Percentiles rank a stretch among this genome's conserved stretches.
Conservation (phyloP, 2,113 vertebrate genomes). For the Aepyceros melampus region DNA sequence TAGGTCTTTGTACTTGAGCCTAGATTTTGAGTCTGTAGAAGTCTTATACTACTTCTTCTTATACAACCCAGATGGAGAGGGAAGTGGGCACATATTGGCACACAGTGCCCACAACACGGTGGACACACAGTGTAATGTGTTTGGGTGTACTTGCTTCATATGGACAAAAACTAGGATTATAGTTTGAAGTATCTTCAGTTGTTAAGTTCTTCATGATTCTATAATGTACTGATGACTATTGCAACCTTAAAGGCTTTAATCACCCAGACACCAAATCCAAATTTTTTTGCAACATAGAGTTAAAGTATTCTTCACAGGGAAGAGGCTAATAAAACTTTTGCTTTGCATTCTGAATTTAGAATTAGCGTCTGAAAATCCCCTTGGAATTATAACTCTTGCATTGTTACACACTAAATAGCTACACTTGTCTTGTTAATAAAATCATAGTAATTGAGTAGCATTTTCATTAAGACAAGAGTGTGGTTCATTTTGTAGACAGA, state of each 20-base stretch:
- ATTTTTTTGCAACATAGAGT: conserved; percentile 47
- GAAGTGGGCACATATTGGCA: neutral
- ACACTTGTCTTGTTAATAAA: conserved; percentile 75
- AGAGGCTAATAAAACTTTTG: conserved; percentile 64
- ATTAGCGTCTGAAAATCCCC: conserved; percentile 73
- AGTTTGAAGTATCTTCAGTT: neutral
- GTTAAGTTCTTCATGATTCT: conserved; percentile 7
- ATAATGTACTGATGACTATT: neutral
- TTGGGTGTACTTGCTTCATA: neutral
- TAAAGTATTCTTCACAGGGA: conserved; percentile 47
- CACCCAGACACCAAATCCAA: conserved; percentile 32
- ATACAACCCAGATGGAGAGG: neutral
- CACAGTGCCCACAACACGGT: neutral
- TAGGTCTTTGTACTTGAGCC: neutral
- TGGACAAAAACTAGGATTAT: neutral
- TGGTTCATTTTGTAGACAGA: conserved; percentile 69
- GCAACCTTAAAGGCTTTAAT: conserved; percentile 26
- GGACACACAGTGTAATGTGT: neutral
- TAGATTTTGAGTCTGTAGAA: neutral
- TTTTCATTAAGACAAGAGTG: conserved; percentile 72
- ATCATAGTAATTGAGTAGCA: conserved; percentile 72
- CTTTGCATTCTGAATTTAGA: conserved; percentile 70
- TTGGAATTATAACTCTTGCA: conserved; percentile 75
- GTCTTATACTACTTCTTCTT: neutral
- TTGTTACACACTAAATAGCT: conserved; percentile 72